phyloP scores from a whole-genome alignment of 2,888 invertebrate genomes.

The Sphaeridia pumilis region DNA sequence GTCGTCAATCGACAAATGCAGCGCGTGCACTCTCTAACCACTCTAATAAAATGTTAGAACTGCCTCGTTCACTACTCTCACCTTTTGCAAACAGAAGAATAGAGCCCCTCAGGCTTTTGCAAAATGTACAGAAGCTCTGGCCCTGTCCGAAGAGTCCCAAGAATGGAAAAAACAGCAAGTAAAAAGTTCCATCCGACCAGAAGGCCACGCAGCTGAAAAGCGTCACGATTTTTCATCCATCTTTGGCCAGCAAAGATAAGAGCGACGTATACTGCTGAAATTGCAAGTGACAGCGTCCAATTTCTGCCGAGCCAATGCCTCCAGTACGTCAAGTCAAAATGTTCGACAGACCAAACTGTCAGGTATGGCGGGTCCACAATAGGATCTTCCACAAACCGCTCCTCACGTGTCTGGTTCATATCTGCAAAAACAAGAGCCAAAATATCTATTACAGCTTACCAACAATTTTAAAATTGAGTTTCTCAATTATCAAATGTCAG shows the following conservation, averaged over 20 bases:
- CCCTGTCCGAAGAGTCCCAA: conserved; percentile 81
- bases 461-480: no score
- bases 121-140: conserved; percentile 86
- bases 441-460: no score
- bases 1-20: no score
- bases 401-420: background rate
- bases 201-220: conserved; percentile 75
- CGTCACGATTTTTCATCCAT: conserved; percentile 82
- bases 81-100: conserved; percentile 91
- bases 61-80: no score
- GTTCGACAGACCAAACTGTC: conserved; percentile 30
- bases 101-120: conserved; percentile 68
- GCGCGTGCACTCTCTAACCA: no score
- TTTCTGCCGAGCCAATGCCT: conserved; percentile 91
- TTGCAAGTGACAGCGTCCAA: conserved; percentile 88
- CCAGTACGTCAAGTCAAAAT: conserved; percentile 33
- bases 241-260: conserved; percentile 86
- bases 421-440: no score
- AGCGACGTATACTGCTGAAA: conserved; percentile 77
- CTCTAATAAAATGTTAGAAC: no score
- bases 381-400: conserved; percentile 17
- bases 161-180: conserved; percentile 86
- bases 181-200: conserved; percentile 85
- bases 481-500: no score
- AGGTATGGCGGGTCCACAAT: conserved; percentile 25